Evolutionary conservation across 2,113 vertebrate genomes (phyloP).

Genomic region (Trachemys scripta): DNA sequence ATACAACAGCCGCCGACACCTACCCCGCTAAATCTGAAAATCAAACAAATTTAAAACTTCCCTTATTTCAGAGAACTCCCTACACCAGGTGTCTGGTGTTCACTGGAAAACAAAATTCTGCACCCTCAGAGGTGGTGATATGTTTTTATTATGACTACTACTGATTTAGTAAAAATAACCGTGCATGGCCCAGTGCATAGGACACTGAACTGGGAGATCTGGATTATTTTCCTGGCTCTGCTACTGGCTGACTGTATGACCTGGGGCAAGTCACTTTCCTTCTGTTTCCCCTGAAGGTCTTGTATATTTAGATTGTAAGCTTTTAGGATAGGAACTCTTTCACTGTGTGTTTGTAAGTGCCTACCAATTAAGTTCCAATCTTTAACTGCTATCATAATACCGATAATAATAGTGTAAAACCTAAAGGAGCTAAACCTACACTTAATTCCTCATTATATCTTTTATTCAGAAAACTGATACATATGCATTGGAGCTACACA

Average conservation of each 20-base stretch:
- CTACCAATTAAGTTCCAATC: background rate
- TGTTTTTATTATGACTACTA: background rate
- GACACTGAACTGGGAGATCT: background rate
- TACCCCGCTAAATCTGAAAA: background rate
- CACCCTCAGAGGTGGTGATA: background rate
- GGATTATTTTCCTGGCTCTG: background rate
- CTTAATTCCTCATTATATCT: slow-evolving; percentile 26
- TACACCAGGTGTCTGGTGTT: background rate
- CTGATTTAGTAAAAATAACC: slow-evolving; percentile 2
- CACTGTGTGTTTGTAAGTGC: background rate
- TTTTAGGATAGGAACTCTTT: accelerated
- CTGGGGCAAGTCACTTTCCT: background rate
- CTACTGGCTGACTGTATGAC: background rate
- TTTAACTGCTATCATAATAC: background rate
- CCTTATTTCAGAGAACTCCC: background rate
- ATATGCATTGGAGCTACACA: slow-evolving; percentile 77
- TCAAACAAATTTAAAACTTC: background rate
- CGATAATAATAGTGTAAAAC: background rate
- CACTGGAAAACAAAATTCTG: background rate
- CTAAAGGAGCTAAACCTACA: background rate
- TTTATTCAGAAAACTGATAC: slow-evolving; percentile 77
- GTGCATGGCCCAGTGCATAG: background rate
- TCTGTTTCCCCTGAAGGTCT: background rate
- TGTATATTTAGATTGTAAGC: background rate
- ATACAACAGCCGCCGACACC: background rate